These are phyloP conservation scores for Lampris incognitus DNA, from an alignment of 2,113 vertebrate genomes.

Conservation along the genomic window DNA sequence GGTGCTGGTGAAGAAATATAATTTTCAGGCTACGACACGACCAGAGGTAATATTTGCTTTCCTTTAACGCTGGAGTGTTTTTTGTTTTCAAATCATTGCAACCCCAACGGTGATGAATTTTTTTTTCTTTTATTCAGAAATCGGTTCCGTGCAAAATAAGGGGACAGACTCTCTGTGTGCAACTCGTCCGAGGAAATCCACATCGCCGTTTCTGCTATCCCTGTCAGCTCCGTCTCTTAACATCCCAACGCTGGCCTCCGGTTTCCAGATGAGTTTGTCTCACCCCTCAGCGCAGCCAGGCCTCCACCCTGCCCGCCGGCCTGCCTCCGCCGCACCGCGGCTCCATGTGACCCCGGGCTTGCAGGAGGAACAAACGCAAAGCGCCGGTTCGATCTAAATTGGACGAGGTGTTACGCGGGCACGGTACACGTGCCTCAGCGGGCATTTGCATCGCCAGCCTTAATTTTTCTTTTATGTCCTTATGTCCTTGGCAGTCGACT, in stretches of 20 bases:
- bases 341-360: conserved; percentile 18
- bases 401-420: conserved; percentile 42
- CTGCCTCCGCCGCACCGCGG: conserved; percentile 3
- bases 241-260: conserved; percentile 59
- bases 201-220: too few species aligned
- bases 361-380: background rate
- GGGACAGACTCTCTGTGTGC: too few species aligned
- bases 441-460: conserved; percentile 20
- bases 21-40: too few species aligned
- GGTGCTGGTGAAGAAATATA: too few species aligned
- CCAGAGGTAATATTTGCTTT: too few species aligned
- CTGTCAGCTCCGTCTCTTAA: conserved; percentile 18
- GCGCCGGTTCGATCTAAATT: conserved; percentile 29
- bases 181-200: too few species aligned
- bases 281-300: conserved; percentile 33
- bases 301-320: conserved; percentile 45
- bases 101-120: too few species aligned
- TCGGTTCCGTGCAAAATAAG: too few species aligned
- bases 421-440: conserved; percentile 47
- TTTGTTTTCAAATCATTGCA: too few species aligned
- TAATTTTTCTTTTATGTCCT: conserved; percentile 32
- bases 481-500: conserved; percentile 47
- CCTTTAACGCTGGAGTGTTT: too few species aligned
- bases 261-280: conserved; percentile 55
- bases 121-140: too few species aligned